A percentile compares a stretch with the other conserved stretches of the same genome.
Conservation (phyloP, 2,888 invertebrate genomes). For the Eupithecia tripunctaria region DNA sequence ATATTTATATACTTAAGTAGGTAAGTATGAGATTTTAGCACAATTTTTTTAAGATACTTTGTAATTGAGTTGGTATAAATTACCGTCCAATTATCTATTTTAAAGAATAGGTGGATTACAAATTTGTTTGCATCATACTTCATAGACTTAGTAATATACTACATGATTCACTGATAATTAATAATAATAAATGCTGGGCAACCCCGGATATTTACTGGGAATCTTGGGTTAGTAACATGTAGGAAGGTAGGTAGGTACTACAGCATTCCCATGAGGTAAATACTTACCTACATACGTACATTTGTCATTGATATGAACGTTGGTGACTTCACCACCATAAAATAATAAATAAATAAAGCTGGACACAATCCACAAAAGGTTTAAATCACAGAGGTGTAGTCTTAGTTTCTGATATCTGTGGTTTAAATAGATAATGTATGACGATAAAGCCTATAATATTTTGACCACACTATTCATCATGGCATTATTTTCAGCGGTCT, state of each 20-base stretch:
- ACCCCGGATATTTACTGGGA: slow-evolving; percentile 3
- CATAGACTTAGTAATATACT: background rate
- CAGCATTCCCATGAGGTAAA: background rate
- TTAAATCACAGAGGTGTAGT: no score
- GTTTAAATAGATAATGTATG: no score
- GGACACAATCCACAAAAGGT: no score
- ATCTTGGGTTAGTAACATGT: background rate
- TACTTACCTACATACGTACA: background rate
- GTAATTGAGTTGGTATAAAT: background rate
- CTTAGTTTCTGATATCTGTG: no score
- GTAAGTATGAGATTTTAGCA: no score
- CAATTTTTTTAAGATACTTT: background rate
- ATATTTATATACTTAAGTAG: no score
- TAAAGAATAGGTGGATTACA: background rate
- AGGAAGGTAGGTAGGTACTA: background rate
- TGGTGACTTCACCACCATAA: background rate
- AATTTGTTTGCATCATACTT: background rate
- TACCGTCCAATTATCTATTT: background rate
- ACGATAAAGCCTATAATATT: no score
- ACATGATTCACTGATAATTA: background rate
- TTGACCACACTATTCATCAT: no score
- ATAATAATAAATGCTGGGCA: background rate
- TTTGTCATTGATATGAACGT: background rate
- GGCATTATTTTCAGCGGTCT: no score
- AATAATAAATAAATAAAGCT: background rate